Evolutionary conservation across 1,140 invertebrate species (phyloP).

Genomic region (Ips typographus): DNA sequence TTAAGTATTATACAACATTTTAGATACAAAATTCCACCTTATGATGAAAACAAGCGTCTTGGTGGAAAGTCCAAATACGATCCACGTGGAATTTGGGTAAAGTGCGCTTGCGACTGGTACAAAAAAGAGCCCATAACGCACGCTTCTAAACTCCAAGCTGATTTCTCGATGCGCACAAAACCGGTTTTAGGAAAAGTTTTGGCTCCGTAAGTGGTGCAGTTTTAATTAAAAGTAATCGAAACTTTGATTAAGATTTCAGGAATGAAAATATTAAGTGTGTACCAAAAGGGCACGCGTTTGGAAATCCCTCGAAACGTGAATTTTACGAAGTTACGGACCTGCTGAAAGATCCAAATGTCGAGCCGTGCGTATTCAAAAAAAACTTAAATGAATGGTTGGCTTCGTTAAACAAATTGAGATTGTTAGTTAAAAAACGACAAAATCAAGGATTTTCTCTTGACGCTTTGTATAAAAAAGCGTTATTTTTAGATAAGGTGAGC

Average conservation of each 20-base stretch:
- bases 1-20: slow-evolving; percentile 15
- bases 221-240: too few relatives aligned
- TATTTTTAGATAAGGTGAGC: too few relatives aligned
- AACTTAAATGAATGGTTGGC: too few relatives aligned
- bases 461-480: too few relatives aligned
- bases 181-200: slow-evolving; percentile 51
- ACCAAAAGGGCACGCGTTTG: slow-evolving; percentile 54
- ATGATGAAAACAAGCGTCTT: slow-evolving; percentile 44
- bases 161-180: slow-evolving; percentile 49
- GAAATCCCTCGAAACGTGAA: slow-evolving; percentile 51
- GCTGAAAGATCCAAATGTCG: slow-evolving; percentile 42
- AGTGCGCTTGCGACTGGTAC: slow-evolving; percentile 54
- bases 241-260: slow-evolving; percentile 34
- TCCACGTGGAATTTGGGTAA: slow-evolving; percentile 53
- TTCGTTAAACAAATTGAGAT: too few relatives aligned
- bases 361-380: too few relatives aligned
- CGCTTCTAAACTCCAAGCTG: slow-evolving; percentile 52
- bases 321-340: slow-evolving; percentile 53
- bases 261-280: slow-evolving; percentile 54
- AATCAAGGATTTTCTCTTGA: too few relatives aligned
- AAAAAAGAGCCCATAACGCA: slow-evolving; percentile 47
- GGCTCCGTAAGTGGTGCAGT: slow-evolving; percentile 46
- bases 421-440: too few relatives aligned
- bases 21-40: slow-evolving; percentile 46
- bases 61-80: slow-evolving; percentile 54